phyloP scores from a whole-genome alignment of 2,797 vertebrate genomes.

The Hippopotamyrus pictus region DNA sequence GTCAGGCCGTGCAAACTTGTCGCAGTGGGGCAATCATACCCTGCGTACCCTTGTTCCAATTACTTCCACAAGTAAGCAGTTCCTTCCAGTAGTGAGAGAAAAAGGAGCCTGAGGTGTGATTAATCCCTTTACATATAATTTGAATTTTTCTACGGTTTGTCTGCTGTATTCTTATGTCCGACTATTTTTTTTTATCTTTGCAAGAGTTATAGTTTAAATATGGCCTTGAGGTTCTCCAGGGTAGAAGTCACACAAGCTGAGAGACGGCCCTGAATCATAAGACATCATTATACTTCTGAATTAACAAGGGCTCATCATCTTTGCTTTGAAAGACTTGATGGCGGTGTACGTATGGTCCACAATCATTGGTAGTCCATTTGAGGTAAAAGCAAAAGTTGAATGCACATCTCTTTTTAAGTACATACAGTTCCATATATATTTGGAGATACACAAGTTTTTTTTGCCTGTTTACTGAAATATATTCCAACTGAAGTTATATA shows the following conservation, averaged over 20 bases:
- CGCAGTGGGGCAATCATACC: slow-evolving; percentile 28
- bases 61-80: slow-evolving; percentile 47
- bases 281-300: neutral
- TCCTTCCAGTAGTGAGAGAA: slow-evolving; percentile 39
- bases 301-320: neutral
- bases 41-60: slow-evolving; percentile 47
- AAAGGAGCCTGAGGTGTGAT: slow-evolving; percentile 43
- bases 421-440: neutral
- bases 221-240: neutral
- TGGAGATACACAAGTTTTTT: no score
- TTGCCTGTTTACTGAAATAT: no score
- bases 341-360: neutral
- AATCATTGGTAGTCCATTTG: neutral
- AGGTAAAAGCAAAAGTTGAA: neutral
- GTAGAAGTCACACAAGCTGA: neutral
- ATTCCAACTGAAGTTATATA: no score
- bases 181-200: slow-evolving; percentile 14
- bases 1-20: slow-evolving; percentile 40
- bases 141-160: slow-evolving; percentile 38
- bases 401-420: neutral
- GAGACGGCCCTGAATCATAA: no score
- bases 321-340: neutral
- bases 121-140: slow-evolving; percentile 46
- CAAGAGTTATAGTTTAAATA: neutral
- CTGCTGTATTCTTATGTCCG: slow-evolving; percentile 21